phyloP scores from a whole-genome alignment of 2,113 vertebrate genomes.

The Eubucco bourcierii region DNA sequence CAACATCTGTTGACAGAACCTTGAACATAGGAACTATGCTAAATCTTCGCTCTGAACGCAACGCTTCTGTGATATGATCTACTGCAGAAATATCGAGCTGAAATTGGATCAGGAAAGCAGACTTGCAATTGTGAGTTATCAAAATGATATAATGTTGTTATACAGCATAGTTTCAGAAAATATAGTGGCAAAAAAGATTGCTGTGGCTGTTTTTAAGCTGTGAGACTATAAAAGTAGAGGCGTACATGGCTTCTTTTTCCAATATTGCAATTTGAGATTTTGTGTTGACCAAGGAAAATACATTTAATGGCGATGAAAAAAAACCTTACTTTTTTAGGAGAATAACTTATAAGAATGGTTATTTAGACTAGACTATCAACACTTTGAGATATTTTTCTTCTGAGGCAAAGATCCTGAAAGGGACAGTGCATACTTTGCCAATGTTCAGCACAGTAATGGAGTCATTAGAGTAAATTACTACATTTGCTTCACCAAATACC shows the following conservation, averaged over 20 bases:
- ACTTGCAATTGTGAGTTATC: slow-evolving; percentile 68
- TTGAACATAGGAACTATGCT: slow-evolving; percentile 63
- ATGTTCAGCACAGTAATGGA: slow-evolving; percentile 4
- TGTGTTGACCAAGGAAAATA: slow-evolving; percentile 28
- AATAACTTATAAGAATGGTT: slow-evolving; percentile 23
- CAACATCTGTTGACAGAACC: slow-evolving; percentile 39
- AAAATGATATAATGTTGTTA: slow-evolving; percentile 63
- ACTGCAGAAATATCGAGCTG: slow-evolving; percentile 57
- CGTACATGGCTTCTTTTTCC: slow-evolving; percentile 15
- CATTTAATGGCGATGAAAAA: slow-evolving; percentile 24
- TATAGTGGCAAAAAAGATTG: slow-evolving; percentile 57
- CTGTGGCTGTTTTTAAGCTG: slow-evolving; percentile 53
- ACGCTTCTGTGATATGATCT: slow-evolving; percentile 53
- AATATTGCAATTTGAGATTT: slow-evolving; percentile 47
- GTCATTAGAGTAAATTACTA: slow-evolving; percentile 42
- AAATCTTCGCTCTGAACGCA: slow-evolving; percentile 54
- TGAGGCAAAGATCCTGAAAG: slow-evolving; percentile 11
- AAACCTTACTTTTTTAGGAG: background rate
- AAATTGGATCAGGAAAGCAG: slow-evolving; percentile 70
- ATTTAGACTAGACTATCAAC: slow-evolving; percentile 39
- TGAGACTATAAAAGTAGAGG: slow-evolving; percentile 5
- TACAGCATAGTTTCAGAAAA: slow-evolving; percentile 65
- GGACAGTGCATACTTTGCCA: background rate
- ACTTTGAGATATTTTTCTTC: slow-evolving; percentile 36
- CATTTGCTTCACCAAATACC: slow-evolving; percentile 30